Conservation (phyloP, 2,888 invertebrate genomes). For the Schizaphis graminum region DNA sequence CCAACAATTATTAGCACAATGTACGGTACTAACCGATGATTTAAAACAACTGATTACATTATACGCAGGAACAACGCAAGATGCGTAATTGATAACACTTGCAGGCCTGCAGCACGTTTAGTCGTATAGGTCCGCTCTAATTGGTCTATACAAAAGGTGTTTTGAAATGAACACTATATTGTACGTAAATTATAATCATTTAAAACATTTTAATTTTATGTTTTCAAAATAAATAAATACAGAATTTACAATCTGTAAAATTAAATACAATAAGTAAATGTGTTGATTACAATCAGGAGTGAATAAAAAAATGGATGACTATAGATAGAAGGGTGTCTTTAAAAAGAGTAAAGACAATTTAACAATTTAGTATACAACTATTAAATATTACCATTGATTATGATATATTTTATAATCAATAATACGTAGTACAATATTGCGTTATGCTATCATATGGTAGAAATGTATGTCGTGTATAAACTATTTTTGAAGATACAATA, state of each 20-base stretch:
- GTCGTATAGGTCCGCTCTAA: not conserved
- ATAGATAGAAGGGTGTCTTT: not conserved
- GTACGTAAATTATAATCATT: not conserved
- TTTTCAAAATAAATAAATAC: not conserved
- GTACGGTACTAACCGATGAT: not conserved
- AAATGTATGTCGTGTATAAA: not conserved
- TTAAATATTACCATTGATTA: not conserved
- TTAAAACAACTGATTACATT: conserved; percentile 49
- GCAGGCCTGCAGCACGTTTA: not conserved
- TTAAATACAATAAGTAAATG: not conserved
- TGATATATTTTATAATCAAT: not conserved
- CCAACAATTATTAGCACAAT: conserved; percentile 35
- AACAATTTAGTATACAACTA: not conserved
- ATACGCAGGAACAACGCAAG: not conserved
- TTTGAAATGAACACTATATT: not conserved
- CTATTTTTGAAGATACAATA: not conserved
- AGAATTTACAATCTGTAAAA: not conserved
- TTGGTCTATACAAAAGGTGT: not conserved
- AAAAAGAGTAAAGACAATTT: not conserved
- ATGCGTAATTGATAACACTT: not conserved
- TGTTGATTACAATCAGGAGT: not conserved
- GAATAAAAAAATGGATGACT: not conserved
- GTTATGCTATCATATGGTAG: not conserved
- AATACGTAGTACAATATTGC: not conserved
- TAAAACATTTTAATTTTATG: not conserved